These are phyloP conservation scores for Denticeps clupeoides DNA, from an alignment of 2,797 vertebrate genomes.

Conservation along the genomic window DNA sequence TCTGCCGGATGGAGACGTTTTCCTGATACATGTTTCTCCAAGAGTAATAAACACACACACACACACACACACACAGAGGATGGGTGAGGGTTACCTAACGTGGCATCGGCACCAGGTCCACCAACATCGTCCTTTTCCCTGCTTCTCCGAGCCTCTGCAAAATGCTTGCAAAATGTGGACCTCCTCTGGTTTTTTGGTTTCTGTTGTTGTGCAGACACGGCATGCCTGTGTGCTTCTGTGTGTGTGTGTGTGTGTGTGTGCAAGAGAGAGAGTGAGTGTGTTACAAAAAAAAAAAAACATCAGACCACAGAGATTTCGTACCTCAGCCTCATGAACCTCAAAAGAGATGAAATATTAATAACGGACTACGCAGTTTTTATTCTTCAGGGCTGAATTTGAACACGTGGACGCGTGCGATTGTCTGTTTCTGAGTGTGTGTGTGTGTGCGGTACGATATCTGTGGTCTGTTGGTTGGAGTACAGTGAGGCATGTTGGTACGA, in stretches of 20 bases:
- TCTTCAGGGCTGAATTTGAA: too few species aligned
- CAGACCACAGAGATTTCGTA: too few species aligned
- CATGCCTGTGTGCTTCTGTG: too few species aligned
- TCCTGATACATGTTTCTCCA: too few species aligned
- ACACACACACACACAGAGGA: background rate
- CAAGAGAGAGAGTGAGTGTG: too few species aligned
- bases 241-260: background rate
- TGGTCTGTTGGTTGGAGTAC: conserved; percentile 14
- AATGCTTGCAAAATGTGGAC: conserved; percentile 71
- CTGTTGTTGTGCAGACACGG: too few species aligned
- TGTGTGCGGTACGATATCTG: conserved; percentile 8
- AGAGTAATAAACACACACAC: background rate
- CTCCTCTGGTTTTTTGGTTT: conserved; percentile 14
- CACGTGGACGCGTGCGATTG: conserved; percentile 1
- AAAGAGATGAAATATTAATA: too few species aligned
- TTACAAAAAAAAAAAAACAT: too few species aligned
- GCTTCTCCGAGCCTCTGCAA: conserved; percentile 34
- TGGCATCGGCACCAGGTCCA: background rate
- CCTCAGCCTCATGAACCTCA: too few species aligned
- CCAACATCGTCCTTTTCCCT: conserved; percentile 13
- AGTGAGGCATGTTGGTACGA: conserved; percentile 20
- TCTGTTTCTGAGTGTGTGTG: too few species aligned
- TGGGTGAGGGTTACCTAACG: background rate
- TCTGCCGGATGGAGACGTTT: too few species aligned
- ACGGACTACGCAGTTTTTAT: too few species aligned